Percentiles rank a stretch among this genome's conserved stretches.
Evolutionary conservation across 2,797 vertebrate species (phyloP).

Genomic region (Crocidura indochinensis): DNA sequence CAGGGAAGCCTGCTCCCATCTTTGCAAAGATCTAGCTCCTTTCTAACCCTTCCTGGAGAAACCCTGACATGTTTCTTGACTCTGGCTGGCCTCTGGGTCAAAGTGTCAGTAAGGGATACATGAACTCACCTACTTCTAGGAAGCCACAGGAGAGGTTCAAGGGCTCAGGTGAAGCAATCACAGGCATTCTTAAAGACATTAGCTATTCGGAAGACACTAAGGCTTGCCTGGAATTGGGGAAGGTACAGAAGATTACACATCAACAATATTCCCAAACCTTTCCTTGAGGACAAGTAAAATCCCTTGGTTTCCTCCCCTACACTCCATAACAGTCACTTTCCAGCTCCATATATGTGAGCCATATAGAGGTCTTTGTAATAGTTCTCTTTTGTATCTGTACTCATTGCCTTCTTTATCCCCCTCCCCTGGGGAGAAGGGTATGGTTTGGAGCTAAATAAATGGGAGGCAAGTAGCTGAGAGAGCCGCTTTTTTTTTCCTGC

Average conservation of each 20-base stretch:
- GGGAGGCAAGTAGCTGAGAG: no score
- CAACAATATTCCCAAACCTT: constrained; percentile 44
- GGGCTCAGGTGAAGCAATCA: not conserved
- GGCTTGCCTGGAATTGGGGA: not conserved
- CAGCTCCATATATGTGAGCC: no score
- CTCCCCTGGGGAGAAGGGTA: no score
- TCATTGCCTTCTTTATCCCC: no score
- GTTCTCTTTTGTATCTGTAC: no score
- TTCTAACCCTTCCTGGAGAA: not conserved
- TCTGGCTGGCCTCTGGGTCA: not conserved
- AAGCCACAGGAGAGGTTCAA: not conserved
- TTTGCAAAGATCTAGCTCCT: not conserved
- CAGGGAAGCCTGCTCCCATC: no score
- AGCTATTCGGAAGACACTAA: constrained; percentile 14
- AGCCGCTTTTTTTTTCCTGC: no score
- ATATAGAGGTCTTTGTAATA: no score
- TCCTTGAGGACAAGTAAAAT: not conserved
- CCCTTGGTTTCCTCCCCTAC: not conserved
- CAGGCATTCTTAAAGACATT: not conserved
- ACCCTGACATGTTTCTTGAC: not conserved
- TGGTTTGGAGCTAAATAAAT: no score
- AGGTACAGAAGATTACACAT: not conserved
- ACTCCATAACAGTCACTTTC: not conserved
- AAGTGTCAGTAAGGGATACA: not conserved
- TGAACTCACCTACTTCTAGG: not conserved